Evolutionary conservation across 2,888 invertebrate species (phyloP).

Genomic region (Chorisops tibialis): DNA sequence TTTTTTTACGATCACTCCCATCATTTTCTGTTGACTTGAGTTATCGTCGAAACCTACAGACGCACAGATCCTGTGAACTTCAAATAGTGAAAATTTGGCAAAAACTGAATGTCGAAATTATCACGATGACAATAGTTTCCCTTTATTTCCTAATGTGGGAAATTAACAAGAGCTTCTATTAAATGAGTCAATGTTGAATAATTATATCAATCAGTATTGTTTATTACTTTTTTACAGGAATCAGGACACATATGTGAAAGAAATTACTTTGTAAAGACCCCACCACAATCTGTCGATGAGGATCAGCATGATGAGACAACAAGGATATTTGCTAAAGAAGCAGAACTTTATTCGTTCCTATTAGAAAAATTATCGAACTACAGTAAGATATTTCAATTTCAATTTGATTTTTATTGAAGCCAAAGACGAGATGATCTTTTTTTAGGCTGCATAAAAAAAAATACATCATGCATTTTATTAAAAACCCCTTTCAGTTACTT

Average conservation of each 20-base stretch:
- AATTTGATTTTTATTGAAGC: too few species aligned
- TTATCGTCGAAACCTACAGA: too few species aligned
- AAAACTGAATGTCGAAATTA: too few species aligned
- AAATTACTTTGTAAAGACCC: constrained; percentile 7
- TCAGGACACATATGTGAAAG: neutral
- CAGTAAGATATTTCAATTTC: constrained; percentile 16
- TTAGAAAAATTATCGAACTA: constrained; percentile 6
- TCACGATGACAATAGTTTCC: too few species aligned
- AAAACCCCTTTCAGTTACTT: too few species aligned
- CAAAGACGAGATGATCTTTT: neutral
- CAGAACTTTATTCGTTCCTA: neutral
- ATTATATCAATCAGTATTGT: neutral
- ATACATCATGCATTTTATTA: too few species aligned
- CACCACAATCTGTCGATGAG: neutral
- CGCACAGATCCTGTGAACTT: too few species aligned
- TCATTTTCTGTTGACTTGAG: too few species aligned
- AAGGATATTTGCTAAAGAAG: constrained; percentile 17
- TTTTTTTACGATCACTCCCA: too few species aligned
- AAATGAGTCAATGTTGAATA: neutral
- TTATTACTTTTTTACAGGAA: constrained; percentile 1
- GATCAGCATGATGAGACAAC: neutral
- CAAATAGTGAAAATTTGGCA: too few species aligned
- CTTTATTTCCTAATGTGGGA: too few species aligned
- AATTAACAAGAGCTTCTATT: neutral
- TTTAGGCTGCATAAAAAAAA: too few species aligned